Percentiles rank a stretch among this genome's conserved stretches.
Conservation (phyloP, 2,888 invertebrate species). For the Steinernema carpocapsae region DNA sequence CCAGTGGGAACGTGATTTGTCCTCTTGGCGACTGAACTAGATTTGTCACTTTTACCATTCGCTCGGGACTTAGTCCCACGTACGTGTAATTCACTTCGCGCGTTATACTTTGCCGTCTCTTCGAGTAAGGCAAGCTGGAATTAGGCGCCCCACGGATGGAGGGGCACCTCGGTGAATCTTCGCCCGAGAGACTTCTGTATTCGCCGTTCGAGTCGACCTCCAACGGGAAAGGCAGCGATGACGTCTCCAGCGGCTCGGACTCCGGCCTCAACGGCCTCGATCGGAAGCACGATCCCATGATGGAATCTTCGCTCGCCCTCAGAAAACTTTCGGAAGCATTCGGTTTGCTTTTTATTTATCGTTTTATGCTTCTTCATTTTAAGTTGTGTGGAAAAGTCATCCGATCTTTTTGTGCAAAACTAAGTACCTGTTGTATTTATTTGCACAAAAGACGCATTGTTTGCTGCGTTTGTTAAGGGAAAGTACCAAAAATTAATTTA, state of each 20-base stretch:
- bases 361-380: background rate
- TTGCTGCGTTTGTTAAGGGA: too few relatives aligned
- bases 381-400: background rate
- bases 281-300: conserved; percentile 47
- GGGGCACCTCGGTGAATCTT: background rate
- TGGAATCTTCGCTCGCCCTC: conserved; percentile 61
- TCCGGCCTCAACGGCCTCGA: background rate
- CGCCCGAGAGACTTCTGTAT: background rate
- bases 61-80: background rate
- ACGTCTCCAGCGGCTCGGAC: background rate
- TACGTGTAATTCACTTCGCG: too few relatives aligned
- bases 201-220: conserved; percentile 13
- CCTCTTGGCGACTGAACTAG: background rate
- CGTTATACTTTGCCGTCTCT: too few relatives aligned
- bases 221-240: background rate
- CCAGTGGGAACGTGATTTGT: conserved; percentile 24
- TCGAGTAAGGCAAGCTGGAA: too few relatives aligned
- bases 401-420: too few relatives aligned
- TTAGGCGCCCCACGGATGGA: background rate
- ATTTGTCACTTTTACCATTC: background rate
- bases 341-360: conserved; percentile 47
- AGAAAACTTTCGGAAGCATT: conserved; percentile 64
- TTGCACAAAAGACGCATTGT: too few relatives aligned
- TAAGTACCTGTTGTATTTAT: too few relatives aligned
- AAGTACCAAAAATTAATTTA: too few relatives aligned